Percentiles rank a stretch among this genome's conserved stretches.
Evolutionary conservation across 2,113 vertebrate species (phyloP).

Genomic region (Petaurus breviceps): DNA sequence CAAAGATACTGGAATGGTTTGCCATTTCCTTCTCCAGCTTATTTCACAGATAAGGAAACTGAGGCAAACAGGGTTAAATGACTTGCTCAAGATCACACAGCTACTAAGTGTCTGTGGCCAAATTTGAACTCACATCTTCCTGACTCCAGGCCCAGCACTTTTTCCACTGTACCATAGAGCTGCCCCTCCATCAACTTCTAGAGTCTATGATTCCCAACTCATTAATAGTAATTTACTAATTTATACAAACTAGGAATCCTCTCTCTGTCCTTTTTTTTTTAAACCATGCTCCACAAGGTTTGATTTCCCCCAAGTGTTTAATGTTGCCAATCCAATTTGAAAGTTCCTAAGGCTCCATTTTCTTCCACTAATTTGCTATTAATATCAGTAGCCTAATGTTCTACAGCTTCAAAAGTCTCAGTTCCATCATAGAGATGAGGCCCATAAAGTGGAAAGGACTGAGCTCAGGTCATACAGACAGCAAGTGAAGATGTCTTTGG

Average conservation of each 20-base stretch:
- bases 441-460: background rate
- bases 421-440: background rate
- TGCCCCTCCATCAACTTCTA: too few species aligned
- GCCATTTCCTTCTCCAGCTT: background rate
- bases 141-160: too few species aligned
- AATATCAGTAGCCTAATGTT: background rate
- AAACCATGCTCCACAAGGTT: constrained; percentile 42
- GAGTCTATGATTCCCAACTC: background rate
- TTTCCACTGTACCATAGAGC: too few species aligned
- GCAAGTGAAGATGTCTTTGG: background rate
- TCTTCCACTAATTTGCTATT: constrained; percentile 26
- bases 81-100: background rate
- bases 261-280: constrained; percentile 14
- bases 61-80: background rate
- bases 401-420: background rate
- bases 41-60: background rate
- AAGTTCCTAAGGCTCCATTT: constrained; percentile 28
- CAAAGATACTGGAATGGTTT: background rate
- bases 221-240: constrained; percentile 16
- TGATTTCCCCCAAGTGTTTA: constrained; percentile 30
- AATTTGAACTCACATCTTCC: background rate
- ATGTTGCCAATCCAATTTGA: constrained; percentile 38
- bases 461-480: background rate
- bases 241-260: constrained; percentile 13
- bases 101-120: background rate